Conservation (phyloP, 2,888 invertebrate species). For the Allygus modestus region DNA sequence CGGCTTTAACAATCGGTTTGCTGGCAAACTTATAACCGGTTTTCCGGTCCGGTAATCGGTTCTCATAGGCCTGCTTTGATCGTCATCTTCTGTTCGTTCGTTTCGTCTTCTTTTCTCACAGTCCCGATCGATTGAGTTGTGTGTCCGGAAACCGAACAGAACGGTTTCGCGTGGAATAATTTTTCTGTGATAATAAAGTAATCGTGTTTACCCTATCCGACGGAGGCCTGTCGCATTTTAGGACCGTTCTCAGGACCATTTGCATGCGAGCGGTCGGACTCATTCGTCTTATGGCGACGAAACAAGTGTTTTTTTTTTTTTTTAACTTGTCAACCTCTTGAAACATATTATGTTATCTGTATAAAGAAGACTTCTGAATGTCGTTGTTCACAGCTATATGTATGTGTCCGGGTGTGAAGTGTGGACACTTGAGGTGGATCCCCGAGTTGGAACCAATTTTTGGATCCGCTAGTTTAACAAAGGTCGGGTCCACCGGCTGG, state of each 20-base stretch:
- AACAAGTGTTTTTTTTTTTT: slow-evolving; percentile 41
- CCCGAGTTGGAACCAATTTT: neutral
- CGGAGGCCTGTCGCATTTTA: slow-evolving; percentile 15
- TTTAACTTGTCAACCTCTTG: slow-evolving; percentile 44
- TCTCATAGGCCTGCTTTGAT: slow-evolving; percentile 41
- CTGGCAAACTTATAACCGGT: slow-evolving; percentile 35
- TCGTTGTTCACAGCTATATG: slow-evolving; percentile 51
- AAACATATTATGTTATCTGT: slow-evolving; percentile 50
- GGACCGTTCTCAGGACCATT: slow-evolving; percentile 26
- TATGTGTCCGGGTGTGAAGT: slow-evolving; percentile 45
- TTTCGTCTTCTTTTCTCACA: slow-evolving; percentile 38
- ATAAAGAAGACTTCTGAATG: slow-evolving; percentile 51
- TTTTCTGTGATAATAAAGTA: slow-evolving; percentile 54
- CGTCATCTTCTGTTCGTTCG: slow-evolving; percentile 41
- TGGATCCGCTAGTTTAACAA: no score
- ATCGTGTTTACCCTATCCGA: slow-evolving; percentile 49
- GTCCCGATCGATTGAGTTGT: slow-evolving; percentile 41
- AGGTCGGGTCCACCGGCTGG: slow-evolving; percentile 13
- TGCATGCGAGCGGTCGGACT: slow-evolving; percentile 27
- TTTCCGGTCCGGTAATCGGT: slow-evolving; percentile 28
- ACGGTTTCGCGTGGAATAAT: slow-evolving; percentile 47
- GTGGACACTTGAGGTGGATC: slow-evolving; percentile 32
- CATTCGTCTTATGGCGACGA: slow-evolving; percentile 21
- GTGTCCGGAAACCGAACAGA: slow-evolving; percentile 41
- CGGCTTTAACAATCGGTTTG: slow-evolving; percentile 43